These are phyloP conservation scores for Eurystomus gularis DNA, from an alignment of 2,113 vertebrate genomes.

Conservation along the genomic window DNA sequence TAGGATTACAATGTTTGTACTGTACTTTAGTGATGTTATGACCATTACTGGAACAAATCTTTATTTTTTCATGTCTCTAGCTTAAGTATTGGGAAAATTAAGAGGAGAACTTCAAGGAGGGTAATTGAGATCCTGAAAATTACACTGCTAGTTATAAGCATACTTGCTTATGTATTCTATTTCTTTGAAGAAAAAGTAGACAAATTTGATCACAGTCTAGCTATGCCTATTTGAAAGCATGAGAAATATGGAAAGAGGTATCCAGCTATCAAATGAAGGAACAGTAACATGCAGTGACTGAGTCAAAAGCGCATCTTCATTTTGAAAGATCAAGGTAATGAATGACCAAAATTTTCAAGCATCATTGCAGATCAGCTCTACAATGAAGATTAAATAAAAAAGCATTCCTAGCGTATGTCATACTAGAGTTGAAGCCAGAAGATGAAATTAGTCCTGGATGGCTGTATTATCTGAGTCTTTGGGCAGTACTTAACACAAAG, in stretches of 20 bases:
- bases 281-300: not conserved
- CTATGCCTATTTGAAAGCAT: not conserved
- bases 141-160: not conserved
- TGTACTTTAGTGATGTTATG: not conserved
- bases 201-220: not conserved
- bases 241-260: not conserved
- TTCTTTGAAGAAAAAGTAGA: not conserved
- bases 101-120: not conserved
- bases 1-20: not conserved
- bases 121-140: not conserved
- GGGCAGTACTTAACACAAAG: not conserved
- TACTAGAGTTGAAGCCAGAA: not conserved
- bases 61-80: not conserved
- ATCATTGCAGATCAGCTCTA: not conserved
- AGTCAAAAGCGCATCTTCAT: not conserved
- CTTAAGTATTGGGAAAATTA: not conserved
- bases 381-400: not conserved
- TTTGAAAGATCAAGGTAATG: not conserved
- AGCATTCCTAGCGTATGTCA: fast-evolving
- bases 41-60: not conserved
- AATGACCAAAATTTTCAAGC: not conserved
- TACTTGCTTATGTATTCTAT: not conserved
- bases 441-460: not conserved
- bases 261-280: not conserved
- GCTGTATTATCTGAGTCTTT: not conserved